A percentile compares a stretch with the other conserved stretches of the same genome.
Evolutionary conservation across 2,113 vertebrate species (phyloP).

Genomic region (Elgaria multicarinata): DNA sequence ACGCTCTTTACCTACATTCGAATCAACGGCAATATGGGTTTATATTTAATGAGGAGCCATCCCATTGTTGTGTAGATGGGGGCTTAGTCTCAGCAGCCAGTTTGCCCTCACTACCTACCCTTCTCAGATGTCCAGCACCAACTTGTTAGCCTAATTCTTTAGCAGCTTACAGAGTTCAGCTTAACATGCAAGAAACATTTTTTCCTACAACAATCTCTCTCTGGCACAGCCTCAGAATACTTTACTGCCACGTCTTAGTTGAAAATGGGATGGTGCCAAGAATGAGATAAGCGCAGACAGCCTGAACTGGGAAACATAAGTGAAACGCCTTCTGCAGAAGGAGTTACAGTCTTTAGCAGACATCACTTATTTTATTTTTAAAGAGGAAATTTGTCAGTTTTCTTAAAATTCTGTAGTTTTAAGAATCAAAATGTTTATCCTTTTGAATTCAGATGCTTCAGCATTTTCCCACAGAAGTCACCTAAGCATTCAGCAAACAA

Average conservation of each 20-base stretch:
- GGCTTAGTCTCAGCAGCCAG: rapidly evolving
- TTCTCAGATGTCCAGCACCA: not conserved
- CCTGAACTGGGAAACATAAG: constrained; percentile 67
- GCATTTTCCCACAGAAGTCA: not conserved
- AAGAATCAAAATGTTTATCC: constrained; percentile 14
- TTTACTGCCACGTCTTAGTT: constrained; percentile 84
- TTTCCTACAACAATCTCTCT: constrained; percentile 77
- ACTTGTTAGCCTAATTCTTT: constrained; percentile 15
- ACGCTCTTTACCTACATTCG: too few species aligned
- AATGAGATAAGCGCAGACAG: constrained; percentile 78
- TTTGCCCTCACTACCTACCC: constrained; percentile 3
- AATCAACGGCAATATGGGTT: too few species aligned
- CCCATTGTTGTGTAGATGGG: too few species aligned
- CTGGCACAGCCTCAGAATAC: constrained; percentile 76
- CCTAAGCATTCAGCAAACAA: not conserved
- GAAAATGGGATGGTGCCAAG: constrained; percentile 76
- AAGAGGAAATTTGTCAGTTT: constrained; percentile 42
- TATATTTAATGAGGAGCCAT: too few species aligned
- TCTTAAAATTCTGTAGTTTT: constrained; percentile 22
- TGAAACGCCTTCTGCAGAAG: constrained; percentile 64
- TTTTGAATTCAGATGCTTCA: constrained; percentile 14
- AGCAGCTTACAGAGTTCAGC: constrained; percentile 59
- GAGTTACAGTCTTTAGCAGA: constrained; percentile 51
- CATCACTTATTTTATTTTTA: constrained; percentile 20
- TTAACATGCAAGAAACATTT: constrained; percentile 69